Evolutionary conservation across 2,888 invertebrate genomes (phyloP), one percentile per base, ranked within the genome.

Genomic region (Timema cristinae): DNA sequence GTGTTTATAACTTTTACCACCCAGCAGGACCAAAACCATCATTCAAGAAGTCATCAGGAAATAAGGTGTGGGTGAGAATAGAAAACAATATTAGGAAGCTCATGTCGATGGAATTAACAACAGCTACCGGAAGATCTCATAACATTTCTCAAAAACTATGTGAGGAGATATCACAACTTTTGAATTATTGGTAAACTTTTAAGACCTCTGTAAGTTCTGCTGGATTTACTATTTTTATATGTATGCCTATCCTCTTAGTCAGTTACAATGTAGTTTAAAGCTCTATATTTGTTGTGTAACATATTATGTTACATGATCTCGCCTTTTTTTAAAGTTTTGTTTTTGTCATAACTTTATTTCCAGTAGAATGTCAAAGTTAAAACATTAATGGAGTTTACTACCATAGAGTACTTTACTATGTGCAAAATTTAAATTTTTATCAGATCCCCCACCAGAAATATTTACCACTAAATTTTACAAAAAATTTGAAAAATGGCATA

Each of bases 101-200:
- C 16, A 13, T n/a, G n/a, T n/a, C 59, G 32, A 59, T 59, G 59
- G 15, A 11, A 59, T 59, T 59, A n/a, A 59, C 59, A 59, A 59
- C 59, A 11, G 16, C 59, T 59, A 59, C 59, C 0, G 9, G 59
- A 59, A 15, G 15, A n/a, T 59, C 59, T n/a, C 9, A 59, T 32
- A 59, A 59, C 5, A 13, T 59, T 59, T 59, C 59, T n/a, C 59
- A 59, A n/a, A 59, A 59, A 59, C n/a, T 59, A 32, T 59, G 59
- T 59, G 59, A 11, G 15, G 59, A 59, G 15, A 59, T 59, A 59
- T 59, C 59, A 13, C 13, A 59, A 59, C 4, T 59, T n/a, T 59
- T 59, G 15, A 59, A 59, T 59, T 13, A 52, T 1, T n/a, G 10
- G 11, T 52, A 52, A 59, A 59, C 59, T 5, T 11, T 59, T 15